Conservation (phyloP, 2,113 vertebrate genomes). For the Peromyscus leucopus region DNA sequence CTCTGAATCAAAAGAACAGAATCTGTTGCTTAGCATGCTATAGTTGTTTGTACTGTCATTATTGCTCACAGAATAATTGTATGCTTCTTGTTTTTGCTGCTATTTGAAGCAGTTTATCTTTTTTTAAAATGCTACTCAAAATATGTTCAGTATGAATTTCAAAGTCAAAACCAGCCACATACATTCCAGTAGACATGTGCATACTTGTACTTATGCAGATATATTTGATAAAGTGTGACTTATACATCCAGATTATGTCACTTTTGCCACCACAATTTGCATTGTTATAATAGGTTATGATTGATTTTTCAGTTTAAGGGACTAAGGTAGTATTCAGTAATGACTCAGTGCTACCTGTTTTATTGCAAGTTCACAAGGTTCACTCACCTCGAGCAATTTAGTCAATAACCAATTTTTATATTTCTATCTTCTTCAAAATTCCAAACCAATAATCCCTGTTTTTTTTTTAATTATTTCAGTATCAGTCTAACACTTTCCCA, state of each 20-base stretch:
- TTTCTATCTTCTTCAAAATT: conserved; percentile 93
- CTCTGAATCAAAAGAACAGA: conserved; percentile 78
- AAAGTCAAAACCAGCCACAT: conserved; percentile 75
- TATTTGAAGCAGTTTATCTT: conserved; percentile 64
- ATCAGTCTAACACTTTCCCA: conserved; percentile 96
- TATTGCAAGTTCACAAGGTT: conserved; percentile 96
- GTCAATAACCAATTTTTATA: conserved; percentile 99
- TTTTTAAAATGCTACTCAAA: conserved; percentile 73
- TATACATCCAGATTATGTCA: conserved; percentile 90
- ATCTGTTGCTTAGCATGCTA: conserved; percentile 71
- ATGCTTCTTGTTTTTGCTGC: conserved; percentile 65
- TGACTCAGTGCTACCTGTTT: conserved; percentile 93
- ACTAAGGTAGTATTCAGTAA: conserved; percentile 92
- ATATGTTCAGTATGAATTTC: conserved; percentile 71
- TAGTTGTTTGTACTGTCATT: conserved; percentile 68
- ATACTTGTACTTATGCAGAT: conserved; percentile 89
- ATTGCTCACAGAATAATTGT: conserved; percentile 75
- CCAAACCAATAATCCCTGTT: conserved; percentile 89
- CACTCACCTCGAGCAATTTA: conserved; percentile 93
- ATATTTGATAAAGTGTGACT: conserved; percentile 90
- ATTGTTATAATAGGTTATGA: conserved; percentile 99
- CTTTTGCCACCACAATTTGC: conserved; percentile 96
- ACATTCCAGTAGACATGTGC: conserved; percentile 53
- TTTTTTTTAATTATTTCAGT: conserved; percentile 89
- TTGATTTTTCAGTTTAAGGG: conserved; percentile 94